Conservation (phyloP, 2,888 invertebrate genomes). For the Spodoptera littoralis region DNA sequence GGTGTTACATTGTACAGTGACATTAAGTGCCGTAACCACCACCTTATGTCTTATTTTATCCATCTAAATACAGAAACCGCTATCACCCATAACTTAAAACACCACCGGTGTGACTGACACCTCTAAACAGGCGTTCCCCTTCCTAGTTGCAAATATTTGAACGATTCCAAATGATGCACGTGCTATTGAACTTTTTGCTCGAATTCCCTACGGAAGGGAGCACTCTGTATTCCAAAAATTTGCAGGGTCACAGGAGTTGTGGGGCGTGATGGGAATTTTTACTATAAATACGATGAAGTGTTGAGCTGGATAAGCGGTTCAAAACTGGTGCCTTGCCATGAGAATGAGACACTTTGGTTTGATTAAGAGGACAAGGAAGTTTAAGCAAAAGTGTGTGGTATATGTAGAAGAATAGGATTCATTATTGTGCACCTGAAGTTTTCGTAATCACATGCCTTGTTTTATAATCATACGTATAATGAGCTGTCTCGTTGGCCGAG, state of each 20-base stretch:
- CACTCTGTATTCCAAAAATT: constrained; percentile 37
- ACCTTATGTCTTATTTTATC: too few species aligned
- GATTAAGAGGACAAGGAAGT: too few species aligned
- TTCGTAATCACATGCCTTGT: too few species aligned
- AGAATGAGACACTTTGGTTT: too few species aligned
- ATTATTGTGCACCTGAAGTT: neutral
- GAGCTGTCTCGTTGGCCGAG: too few species aligned
- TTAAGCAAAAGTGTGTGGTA: too few species aligned
- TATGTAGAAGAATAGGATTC: too few species aligned
- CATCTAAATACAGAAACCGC: constrained; percentile 16
- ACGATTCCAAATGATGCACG: constrained; percentile 71
- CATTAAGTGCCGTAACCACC: too few species aligned
- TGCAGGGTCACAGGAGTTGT: constrained; percentile 32
- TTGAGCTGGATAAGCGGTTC: neutral
- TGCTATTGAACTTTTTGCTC: constrained; percentile 66
- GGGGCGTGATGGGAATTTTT: constrained; percentile 28
- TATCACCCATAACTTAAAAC: constrained; percentile 1
- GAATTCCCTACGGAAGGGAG: constrained; percentile 53
- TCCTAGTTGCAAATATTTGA: constrained; percentile 67
- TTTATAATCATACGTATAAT: too few species aligned
- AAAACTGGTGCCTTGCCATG: too few species aligned
- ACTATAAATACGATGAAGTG: neutral
- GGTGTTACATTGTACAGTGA: too few species aligned
- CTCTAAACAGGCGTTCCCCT: constrained; percentile 65
- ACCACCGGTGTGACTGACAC: constrained; percentile 72